Conservation (phyloP, 2,888 invertebrate genomes). For the Agelastica alni region DNA sequence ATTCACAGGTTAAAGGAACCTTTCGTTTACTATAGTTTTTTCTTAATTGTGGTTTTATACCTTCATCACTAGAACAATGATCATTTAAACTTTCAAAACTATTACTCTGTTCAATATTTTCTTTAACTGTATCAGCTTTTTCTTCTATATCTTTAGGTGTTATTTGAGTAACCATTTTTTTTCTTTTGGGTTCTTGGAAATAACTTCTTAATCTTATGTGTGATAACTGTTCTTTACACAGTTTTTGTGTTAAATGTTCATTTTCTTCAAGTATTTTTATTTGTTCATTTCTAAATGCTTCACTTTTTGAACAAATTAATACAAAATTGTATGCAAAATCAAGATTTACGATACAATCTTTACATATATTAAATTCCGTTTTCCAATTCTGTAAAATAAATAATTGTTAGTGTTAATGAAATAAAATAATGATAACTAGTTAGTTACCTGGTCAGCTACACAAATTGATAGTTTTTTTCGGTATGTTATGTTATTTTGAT, state of each 20-base stretch:
- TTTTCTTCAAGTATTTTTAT: slow-evolving; percentile 25
- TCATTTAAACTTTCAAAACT: too few relatives aligned
- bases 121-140: slow-evolving; percentile 7
- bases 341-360: slow-evolving; percentile 33
- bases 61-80: slow-evolving; percentile 34
- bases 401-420: neutral
- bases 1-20: slow-evolving; percentile 40
- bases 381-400: slow-evolving; percentile 36
- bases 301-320: slow-evolving; percentile 35
- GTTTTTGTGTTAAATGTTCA: slow-evolving; percentile 33
- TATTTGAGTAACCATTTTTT: too few relatives aligned
- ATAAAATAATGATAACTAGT: slow-evolving; percentile 2
- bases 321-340: slow-evolving; percentile 37
- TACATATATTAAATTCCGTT: slow-evolving; percentile 33
- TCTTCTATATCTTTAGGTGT: slow-evolving; percentile 13
- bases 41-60: slow-evolving; percentile 21
- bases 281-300: slow-evolving; percentile 33
- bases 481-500: slow-evolving; percentile 30
- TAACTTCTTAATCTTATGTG: too few relatives aligned
- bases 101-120: slow-evolving; percentile 17
- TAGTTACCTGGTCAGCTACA: slow-evolving; percentile 34
- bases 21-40: slow-evolving; percentile 30
- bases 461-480: slow-evolving; percentile 37
- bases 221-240: slow-evolving; percentile 41
- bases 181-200: slow-evolving; percentile 35